Base-by-base conservation (phyloP, 2,113 vertebrate species). In the Thunnus maccoyii region DNA sequence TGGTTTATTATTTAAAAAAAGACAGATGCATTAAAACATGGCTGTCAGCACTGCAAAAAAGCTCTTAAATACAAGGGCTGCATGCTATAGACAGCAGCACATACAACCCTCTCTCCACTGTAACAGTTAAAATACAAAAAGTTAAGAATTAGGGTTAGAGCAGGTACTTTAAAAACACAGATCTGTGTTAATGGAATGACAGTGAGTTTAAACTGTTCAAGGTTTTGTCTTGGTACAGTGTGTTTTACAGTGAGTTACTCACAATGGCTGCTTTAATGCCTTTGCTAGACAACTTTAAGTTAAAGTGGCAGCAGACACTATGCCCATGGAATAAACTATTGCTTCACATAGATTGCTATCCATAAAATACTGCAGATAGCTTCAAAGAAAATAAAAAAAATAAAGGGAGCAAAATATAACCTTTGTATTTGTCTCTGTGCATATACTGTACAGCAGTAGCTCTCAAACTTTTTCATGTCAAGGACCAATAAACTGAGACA, bases 71-170 rank as follows among this genome's bases (percentile, higher is more conserved):
- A 65, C 51, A 72, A 2, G 30, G 58, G 12, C 72, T 14, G 17
- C 82, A 88, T 78, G 86, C 81, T 70, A 12, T 4, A 54, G 13
- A 58, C 51, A 64, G 64, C 68, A 58, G 81, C 66, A 72, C 18
- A 1, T 7, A 52, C 27, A 66, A 20, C n/a, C 18, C 3, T 65
- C 20, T 41, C 44, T 30, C 3, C 4, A 25, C 73, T 72, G 48
- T 15, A 64, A 15, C 51, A 58, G 69, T 84, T 83, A 80, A 65
- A 60, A 52, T 50, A 55, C 47, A 50, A 16, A 41, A 46, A 12
- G 68, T 73, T 18, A 60, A 41, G 32, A 48, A 64, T 69, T 14
- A 57, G 52, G n/a, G 27, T 77, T 75, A 20, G 51, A 76, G 68
- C 22, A 62, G 12, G 41, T 18, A 48, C 4, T 20, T 27, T 41